A percentile compares a stretch with the other conserved stretches of the same genome.
These are phyloP conservation scores for Aldabrachelys gigantea DNA, from an alignment of 2,113 vertebrate species.

Conservation along the genomic window DNA sequence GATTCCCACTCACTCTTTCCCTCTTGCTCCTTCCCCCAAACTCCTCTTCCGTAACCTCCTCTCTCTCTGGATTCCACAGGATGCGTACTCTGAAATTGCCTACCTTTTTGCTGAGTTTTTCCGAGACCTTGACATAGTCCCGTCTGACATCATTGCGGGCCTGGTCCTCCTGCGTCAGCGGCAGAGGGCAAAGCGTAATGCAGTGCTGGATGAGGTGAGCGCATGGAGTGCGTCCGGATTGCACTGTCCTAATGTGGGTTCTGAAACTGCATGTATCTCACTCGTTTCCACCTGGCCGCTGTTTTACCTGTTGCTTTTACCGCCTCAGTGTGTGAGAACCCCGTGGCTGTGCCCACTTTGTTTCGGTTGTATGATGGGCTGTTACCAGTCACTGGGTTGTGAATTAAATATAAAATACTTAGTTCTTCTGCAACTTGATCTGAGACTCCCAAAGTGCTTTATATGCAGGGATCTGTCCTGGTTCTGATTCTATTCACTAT, in stretches of 20 bases:
- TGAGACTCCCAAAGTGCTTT: fast-evolving
- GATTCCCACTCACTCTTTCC: background rate
- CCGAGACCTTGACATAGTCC: slow-evolving; percentile 97
- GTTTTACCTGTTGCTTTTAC: background rate
- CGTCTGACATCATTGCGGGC: slow-evolving; percentile 97
- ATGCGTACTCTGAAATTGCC: slow-evolving; percentile 98
- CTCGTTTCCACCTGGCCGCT: background rate
- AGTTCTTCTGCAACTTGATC: background rate
- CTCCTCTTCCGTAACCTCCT: background rate
- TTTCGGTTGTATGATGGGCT: background rate
- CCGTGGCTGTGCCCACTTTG: fast-evolving
- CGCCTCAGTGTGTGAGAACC: background rate
- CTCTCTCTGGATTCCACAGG: slow-evolving; percentile 76
- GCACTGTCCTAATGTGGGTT: background rate
- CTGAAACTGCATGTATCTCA: background rate
- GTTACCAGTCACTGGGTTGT: background rate
- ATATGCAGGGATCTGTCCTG: background rate
- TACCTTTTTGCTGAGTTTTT: slow-evolving; percentile 99
- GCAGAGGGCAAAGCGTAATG: slow-evolving; percentile 91
- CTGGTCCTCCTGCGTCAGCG: slow-evolving; percentile 94
- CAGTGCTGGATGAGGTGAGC: slow-evolving; percentile 87
- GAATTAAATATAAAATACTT: background rate
- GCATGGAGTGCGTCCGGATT: background rate
- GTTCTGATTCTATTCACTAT: background rate
- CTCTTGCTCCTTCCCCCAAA: background rate